Conservation (phyloP, 2,797 vertebrate species). For the Gymnopithys bicolor region DNA sequence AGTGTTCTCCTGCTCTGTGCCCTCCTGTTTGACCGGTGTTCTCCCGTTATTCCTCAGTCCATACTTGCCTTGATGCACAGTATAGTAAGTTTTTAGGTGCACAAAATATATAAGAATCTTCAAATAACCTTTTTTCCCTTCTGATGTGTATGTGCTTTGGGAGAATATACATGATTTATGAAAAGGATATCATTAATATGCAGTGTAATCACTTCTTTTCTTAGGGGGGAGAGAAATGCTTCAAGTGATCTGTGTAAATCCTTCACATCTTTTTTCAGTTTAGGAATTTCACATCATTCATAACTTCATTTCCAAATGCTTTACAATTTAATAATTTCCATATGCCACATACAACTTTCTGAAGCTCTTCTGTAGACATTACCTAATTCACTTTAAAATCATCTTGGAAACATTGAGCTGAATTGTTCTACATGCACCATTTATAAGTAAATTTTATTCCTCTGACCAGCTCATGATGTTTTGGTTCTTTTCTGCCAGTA, state of each 20-base stretch:
- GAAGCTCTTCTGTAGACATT: constrained; percentile 60
- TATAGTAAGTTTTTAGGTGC: background rate
- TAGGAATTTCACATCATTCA: constrained; percentile 37
- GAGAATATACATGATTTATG: background rate
- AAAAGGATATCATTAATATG: background rate
- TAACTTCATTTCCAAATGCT: constrained; percentile 38
- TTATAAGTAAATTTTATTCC: background rate
- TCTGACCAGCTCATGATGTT: background rate
- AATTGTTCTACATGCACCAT: constrained; percentile 13
- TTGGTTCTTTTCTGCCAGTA: background rate
- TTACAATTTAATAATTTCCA: constrained; percentile 54
- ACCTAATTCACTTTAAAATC: constrained; percentile 52
- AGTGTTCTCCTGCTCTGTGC: background rate
- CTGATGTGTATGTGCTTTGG: accelerated
- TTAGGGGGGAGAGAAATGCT: background rate
- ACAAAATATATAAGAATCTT: background rate
- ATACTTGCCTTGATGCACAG: background rate
- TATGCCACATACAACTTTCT: constrained; percentile 28
- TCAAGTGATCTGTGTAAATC: constrained; percentile 16
- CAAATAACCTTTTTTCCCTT: background rate
- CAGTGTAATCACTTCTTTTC: background rate
- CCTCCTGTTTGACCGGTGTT: background rate
- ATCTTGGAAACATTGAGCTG: constrained; percentile 9
- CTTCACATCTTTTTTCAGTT: constrained; percentile 46
- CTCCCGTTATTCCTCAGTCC: background rate